Conservation (phyloP, 2,113 vertebrate genomes). For the Sclerurus mexicanus region DNA sequence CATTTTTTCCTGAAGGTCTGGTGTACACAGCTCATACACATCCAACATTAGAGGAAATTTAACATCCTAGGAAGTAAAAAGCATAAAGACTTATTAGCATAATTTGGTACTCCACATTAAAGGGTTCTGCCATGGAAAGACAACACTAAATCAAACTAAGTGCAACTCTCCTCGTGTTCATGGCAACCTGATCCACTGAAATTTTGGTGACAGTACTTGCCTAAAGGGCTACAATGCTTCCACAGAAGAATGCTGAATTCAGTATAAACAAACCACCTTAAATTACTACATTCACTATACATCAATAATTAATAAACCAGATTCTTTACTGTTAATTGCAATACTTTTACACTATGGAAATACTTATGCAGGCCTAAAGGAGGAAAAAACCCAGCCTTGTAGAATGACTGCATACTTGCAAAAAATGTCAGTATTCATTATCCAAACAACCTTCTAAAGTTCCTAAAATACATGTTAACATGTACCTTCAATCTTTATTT, state of each 20-base stretch:
- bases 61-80: conserved; percentile 82
- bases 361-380: not conserved
- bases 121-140: not conserved
- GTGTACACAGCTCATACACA: conserved; percentile 93
- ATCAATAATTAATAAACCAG: not conserved
- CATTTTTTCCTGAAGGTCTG: conserved; percentile 96
- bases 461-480: not conserved
- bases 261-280: not conserved
- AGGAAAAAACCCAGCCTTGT: not conserved
- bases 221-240: not conserved
- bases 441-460: not conserved
- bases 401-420: not conserved
- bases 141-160: not conserved
- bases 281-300: not conserved
- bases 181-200: not conserved
- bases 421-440: not conserved
- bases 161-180: not conserved
- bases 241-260: not conserved
- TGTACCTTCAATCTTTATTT: not conserved
- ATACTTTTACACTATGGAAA: not conserved
- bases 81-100: not conserved
- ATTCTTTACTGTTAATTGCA: not conserved
- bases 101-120: not conserved
- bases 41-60: conserved; percentile 99
- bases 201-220: not conserved